Base-by-base conservation (phyloP, 2,113 vertebrate genomes). In the Marmota monax region DNA sequence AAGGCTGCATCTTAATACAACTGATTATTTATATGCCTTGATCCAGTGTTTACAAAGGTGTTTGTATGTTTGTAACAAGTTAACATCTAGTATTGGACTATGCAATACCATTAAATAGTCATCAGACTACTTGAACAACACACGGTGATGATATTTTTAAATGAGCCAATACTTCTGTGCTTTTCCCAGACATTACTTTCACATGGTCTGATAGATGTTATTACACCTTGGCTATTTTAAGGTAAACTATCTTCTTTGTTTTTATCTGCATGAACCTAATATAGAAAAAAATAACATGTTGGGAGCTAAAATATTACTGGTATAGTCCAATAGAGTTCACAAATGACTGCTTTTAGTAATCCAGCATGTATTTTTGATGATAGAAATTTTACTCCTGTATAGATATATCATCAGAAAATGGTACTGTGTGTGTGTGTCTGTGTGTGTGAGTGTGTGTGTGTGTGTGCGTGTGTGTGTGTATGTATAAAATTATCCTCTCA, bases 11-110 rank as follows among this genome's bases (percentile, higher is more conserved):
- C 7, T 95, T 90, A 87, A 85, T 76, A 67, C 74, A 87, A 63
- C 58, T 84, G 51, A 77, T 94, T 80, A 84, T 86, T 79, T 93
- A 63, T n/a, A 48, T 56, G 65, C 53, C 27, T 58, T 34, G 56
- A 84, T 86, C 9, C 9, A 61, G 22, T 65, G 53, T 83, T 92
- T 92, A 69, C 85, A 88, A 94, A 95, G 85, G 76, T 0, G 10
- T 56, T 69, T 88, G 51, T 32, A n/a, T 53, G 23, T 45, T 89
- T 80, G 2, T 84, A 94, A 78, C 82, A 94, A 69, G 48, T 94
- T 96, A 93, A 45, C 37, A 76, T 32, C 34, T 88, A 69, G 34
- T 61, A 20, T 92, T 96, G 93, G 78, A 69, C 76, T 85, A 32
- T 69, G 20, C 17, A 58, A 3, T 80, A 74, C 1, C 51, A 45